A percentile compares a stretch with the other conserved stretches of the same genome.
These are phyloP conservation scores for Antigone vipio DNA, from an alignment of 2,113 vertebrate species.

Conservation along the genomic window DNA sequence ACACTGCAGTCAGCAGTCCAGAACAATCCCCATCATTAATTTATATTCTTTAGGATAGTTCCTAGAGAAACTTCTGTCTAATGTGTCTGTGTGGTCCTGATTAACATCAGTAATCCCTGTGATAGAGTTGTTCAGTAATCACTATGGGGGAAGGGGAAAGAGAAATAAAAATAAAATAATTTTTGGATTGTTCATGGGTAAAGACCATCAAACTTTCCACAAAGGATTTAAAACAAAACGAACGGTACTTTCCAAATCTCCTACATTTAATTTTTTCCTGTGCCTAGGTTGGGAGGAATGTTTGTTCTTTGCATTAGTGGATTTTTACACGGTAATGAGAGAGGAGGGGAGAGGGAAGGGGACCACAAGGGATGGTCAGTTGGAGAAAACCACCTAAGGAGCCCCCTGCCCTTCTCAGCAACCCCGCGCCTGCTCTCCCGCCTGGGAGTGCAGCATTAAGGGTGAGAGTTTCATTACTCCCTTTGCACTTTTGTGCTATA, in stretches of 20 bases:
- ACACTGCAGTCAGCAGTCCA: slow-evolving; percentile 20
- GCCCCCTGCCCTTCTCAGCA: neutral
- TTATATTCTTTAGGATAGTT: slow-evolving; percentile 34
- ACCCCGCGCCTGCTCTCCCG: fast-evolving
- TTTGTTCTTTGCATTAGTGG: neutral
- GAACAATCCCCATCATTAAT: slow-evolving; percentile 4
- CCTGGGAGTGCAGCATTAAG: neutral
- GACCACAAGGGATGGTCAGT: neutral
- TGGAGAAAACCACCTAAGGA: neutral
- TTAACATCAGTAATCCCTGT: slow-evolving; percentile 33
- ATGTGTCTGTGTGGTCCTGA: slow-evolving; percentile 31
- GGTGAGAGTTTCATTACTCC: slow-evolving; percentile 24
- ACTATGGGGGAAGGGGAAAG: neutral
- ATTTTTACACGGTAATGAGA: neutral
- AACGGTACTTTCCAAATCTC: neutral
- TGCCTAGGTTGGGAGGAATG: neutral
- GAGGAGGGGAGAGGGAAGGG: neutral
- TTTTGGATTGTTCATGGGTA: neutral
- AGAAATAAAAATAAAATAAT: neutral
- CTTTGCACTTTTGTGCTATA: neutral
- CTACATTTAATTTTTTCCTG: neutral
- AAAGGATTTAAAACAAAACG: neutral
- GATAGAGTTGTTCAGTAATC: slow-evolving; percentile 16
- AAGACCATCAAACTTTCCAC: neutral
- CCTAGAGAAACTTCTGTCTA: slow-evolving; percentile 2